A percentile compares a stretch with the other conserved stretches of the same genome.
Conservation (phyloP, 2,888 invertebrate genomes). For the Drosophila tripunctata region DNA sequence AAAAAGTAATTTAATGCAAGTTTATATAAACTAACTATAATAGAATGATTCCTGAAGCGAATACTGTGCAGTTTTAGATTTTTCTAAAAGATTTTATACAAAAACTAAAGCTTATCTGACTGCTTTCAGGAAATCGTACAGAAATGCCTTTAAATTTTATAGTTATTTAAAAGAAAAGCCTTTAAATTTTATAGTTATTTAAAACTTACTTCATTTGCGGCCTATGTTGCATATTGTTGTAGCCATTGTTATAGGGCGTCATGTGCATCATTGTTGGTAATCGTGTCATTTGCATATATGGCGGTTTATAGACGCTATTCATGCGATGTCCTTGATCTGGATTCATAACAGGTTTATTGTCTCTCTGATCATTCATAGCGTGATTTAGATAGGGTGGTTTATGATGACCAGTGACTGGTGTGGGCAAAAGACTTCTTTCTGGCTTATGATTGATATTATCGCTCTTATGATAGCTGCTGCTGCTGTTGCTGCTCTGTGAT, state of each 20-base stretch:
- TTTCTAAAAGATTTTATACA: no score
- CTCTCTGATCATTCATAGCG: slow-evolving; percentile 41
- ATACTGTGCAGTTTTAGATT: no score
- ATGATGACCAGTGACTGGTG: slow-evolving; percentile 53
- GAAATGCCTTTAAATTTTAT: no score
- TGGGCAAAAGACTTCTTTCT: slow-evolving; percentile 64
- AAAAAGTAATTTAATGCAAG: no score
- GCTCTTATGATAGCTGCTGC: slow-evolving; percentile 36
- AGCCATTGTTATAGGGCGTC: slow-evolving; percentile 63
- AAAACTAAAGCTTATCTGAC: no score
- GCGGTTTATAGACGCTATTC: slow-evolving; percentile 52
- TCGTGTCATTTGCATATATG: slow-evolving; percentile 60
- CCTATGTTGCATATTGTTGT: slow-evolving; percentile 57
- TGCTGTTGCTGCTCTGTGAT: no score
- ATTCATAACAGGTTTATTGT: slow-evolving; percentile 38
- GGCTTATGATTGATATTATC: slow-evolving; percentile 33
- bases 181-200: no score
- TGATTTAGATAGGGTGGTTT: slow-evolving; percentile 50
- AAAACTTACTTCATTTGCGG: slow-evolving; percentile 60
- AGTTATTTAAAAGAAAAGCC: no score
- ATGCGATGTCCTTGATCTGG: slow-evolving; percentile 54
- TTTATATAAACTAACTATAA: no score
- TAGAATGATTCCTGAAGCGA: no score
- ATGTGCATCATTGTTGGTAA: slow-evolving; percentile 58
- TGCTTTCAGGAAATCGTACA: no score